phyloP scores from a whole-genome alignment of 1,140 invertebrate genomes.

The Drosophila nigromelanica region DNA sequence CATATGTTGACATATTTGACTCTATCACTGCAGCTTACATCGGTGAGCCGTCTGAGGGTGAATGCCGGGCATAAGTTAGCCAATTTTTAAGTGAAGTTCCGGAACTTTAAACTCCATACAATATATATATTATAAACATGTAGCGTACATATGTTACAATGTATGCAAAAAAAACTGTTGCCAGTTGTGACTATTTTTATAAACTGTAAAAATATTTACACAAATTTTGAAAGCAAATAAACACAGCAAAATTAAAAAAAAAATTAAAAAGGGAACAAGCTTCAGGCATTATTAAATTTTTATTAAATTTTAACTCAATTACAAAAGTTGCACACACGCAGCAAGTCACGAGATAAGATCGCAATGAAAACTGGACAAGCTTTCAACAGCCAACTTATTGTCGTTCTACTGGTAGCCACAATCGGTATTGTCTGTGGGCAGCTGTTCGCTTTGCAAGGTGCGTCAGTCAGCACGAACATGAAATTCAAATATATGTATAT shows the following conservation, averaged over 20 bases:
- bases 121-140: neutral
- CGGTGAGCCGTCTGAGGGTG: constrained; percentile 7
- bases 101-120: neutral
- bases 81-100: neutral
- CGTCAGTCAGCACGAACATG: neutral
- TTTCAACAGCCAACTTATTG: constrained; percentile 21
- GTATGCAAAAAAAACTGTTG: constrained; percentile 7
- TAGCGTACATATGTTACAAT: neutral
- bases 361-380: constrained; percentile 40
- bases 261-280: neutral
- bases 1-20: too few relatives aligned
- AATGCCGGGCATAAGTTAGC: neutral
- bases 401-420: constrained; percentile 23
- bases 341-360: neutral
- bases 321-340: constrained; percentile 13
- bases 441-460: constrained; percentile 37
- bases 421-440: constrained; percentile 32
- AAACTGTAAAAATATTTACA: constrained; percentile 66
- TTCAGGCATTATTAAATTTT: neutral
- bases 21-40: constrained; percentile 15
- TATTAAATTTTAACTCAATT: constrained; percentile 34
- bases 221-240: constrained; percentile 46
- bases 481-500: neutral
- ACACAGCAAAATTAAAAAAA: neutral
- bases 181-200: constrained; percentile 27